A percentile compares a stretch with the other conserved stretches of the same genome.
Conservation (phyloP, 2,113 vertebrate genomes). For the Hymenochirus boettgeri region DNA sequence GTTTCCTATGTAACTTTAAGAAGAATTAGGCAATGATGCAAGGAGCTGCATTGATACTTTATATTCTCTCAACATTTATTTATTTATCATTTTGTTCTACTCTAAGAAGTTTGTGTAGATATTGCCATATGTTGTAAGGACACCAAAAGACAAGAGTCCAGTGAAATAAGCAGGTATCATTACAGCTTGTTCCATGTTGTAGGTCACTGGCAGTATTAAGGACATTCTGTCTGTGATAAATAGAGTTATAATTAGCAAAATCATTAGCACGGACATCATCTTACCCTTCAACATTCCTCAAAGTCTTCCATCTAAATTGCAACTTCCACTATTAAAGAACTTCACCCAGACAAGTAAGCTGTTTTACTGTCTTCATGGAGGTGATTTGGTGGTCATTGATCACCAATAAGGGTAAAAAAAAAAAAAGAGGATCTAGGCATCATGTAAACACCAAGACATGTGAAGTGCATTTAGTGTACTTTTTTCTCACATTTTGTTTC, state of each 20-base stretch:
- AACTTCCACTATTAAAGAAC: slow-evolving; percentile 54
- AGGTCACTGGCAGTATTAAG: slow-evolving; percentile 10
- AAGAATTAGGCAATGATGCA: too few relatives aligned
- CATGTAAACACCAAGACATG: slow-evolving; percentile 73
- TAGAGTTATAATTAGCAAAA: slow-evolving; percentile 67
- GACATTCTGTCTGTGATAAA: slow-evolving; percentile 59
- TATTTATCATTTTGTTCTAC: too few relatives aligned
- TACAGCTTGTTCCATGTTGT: not conserved
- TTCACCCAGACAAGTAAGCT: slow-evolving; percentile 70
- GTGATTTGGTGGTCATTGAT: slow-evolving; percentile 68
- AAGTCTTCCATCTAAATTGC: slow-evolving; percentile 69
- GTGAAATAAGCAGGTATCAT: not conserved
- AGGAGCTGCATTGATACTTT: too few relatives aligned
- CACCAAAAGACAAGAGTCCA: not conserved
- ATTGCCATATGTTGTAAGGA: too few relatives aligned
- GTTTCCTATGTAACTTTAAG: too few relatives aligned
- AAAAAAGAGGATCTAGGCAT: slow-evolving; percentile 84
- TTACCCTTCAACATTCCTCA: slow-evolving; percentile 63
- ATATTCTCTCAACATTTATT: too few relatives aligned
- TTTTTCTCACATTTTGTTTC: slow-evolving; percentile 47
- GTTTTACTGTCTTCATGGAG: slow-evolving; percentile 66
- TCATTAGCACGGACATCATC: slow-evolving; percentile 64
- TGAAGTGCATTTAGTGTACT: slow-evolving; percentile 58
- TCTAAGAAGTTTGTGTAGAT: too few relatives aligned
- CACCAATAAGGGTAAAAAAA: slow-evolving; percentile 62